phyloP scores from a whole-genome alignment of 2,888 invertebrate genomes.

The Lacanobia oleracea region DNA sequence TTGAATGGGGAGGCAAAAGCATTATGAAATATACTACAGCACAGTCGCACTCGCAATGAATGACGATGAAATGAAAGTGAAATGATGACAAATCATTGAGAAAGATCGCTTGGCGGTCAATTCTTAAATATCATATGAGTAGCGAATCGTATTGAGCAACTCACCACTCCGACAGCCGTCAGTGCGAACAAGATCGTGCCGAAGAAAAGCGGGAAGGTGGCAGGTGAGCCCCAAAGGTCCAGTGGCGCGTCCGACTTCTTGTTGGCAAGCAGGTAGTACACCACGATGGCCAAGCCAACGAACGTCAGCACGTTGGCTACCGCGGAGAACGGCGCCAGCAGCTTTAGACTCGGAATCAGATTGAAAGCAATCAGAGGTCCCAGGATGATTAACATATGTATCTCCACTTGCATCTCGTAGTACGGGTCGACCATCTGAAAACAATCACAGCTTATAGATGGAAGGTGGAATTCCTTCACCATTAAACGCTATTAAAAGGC shows the following conservation, averaged over 20 bases:
- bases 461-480: constrained; percentile 43
- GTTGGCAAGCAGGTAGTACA: constrained; percentile 91
- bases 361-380: constrained; percentile 93
- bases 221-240: constrained; percentile 81
- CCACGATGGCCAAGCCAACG: constrained; percentile 93
- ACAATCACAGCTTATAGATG: constrained; percentile 19
- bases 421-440: constrained; percentile 66
- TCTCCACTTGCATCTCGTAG: constrained; percentile 84
- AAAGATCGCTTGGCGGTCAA: constrained; percentile 22
- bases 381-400: constrained; percentile 93
- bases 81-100: not conserved
- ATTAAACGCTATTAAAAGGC: constrained; percentile 41
- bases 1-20: not conserved
- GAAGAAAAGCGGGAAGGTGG: constrained; percentile 88
- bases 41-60: constrained; percentile 23
- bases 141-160: constrained; percentile 68
- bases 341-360: constrained; percentile 94
- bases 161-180: constrained; percentile 95
- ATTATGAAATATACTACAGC: not conserved
- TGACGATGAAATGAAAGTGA: constrained; percentile 11
- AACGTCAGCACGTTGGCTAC: constrained; percentile 95
- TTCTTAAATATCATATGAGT: not conserved
- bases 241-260: constrained; percentile 82
- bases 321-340: constrained; percentile 95
- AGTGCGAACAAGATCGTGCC: constrained; percentile 98